phyloP scores from a whole-genome alignment of 2,888 invertebrate genomes.

The Idaea aversata region DNA sequence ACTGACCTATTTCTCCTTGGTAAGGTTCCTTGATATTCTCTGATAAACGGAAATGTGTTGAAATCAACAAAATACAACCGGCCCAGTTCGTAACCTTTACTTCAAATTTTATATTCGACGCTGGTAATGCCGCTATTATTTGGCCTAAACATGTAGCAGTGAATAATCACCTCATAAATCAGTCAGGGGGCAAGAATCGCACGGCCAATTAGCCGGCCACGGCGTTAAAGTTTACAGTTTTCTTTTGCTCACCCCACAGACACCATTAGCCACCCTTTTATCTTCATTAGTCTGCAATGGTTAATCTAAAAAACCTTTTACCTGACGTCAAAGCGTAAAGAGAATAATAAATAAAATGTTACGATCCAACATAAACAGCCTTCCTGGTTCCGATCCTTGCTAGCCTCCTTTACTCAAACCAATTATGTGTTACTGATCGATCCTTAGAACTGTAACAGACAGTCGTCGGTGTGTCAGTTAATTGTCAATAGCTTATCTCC shows the following conservation, averaged over 20 bases:
- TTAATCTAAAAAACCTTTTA: slow-evolving; percentile 69
- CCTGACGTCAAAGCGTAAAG: slow-evolving; percentile 58
- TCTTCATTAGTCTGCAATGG: slow-evolving; percentile 68
- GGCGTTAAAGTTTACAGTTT: slow-evolving; percentile 58
- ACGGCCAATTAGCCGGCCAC: slow-evolving; percentile 38
- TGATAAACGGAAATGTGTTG: background rate
- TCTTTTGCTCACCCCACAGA: slow-evolving; percentile 49
- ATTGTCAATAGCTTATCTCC: no score
- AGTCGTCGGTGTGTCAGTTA: no score
- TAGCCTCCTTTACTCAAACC: slow-evolving; percentile 13
- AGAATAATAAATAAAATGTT: slow-evolving; percentile 58
- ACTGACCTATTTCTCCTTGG: background rate
- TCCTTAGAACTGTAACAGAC: background rate
- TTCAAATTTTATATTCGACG: slow-evolving; percentile 11
- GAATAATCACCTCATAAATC: slow-evolving; percentile 71
- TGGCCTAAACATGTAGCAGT: slow-evolving; percentile 35
- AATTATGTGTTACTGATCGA: slow-evolving; percentile 26
- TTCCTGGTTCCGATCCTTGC: slow-evolving; percentile 16
- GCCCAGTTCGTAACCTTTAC: background rate
- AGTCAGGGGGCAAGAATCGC: slow-evolving; percentile 39
- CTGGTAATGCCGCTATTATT: slow-evolving; percentile 24
- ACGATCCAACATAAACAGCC: slow-evolving; percentile 22
- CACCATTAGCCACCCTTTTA: slow-evolving; percentile 60
- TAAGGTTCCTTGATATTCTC: background rate
- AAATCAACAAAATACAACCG: background rate